phyloP scores from a whole-genome alignment of 2,888 invertebrate genomes.

The Drosophila barbarae region DNA sequence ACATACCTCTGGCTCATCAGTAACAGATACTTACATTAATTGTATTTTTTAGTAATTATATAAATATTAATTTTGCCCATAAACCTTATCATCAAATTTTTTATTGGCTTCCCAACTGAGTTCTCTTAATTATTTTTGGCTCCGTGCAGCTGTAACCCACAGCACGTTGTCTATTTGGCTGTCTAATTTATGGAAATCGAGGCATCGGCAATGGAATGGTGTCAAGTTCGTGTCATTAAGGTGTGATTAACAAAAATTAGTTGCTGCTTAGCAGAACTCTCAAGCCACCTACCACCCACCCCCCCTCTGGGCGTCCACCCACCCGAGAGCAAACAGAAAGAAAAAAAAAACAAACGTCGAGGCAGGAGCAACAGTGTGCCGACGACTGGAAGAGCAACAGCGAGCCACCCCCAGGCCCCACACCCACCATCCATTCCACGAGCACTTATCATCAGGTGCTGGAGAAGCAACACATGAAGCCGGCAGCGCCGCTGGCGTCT shows the following conservation, averaged over 20 bases:
- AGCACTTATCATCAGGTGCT: slow-evolving; percentile 48
- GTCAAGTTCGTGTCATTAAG: slow-evolving; percentile 73
- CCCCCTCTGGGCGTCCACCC: too few species aligned
- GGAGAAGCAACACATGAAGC: slow-evolving; percentile 67
- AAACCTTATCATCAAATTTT: too few species aligned
- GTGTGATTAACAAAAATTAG: slow-evolving; percentile 73
- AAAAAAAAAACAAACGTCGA: slow-evolving; percentile 8
- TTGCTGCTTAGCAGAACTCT: slow-evolving; percentile 61
- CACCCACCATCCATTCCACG: not conserved
- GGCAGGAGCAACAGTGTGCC: slow-evolving; percentile 54
- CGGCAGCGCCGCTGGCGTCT: slow-evolving; percentile 23
- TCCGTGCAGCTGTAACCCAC: slow-evolving; percentile 10
- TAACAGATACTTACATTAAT: too few species aligned
- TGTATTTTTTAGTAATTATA: not conserved
- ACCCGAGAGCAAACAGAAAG: not conserved
- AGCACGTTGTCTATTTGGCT: slow-evolving; percentile 44
- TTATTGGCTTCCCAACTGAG: too few species aligned
- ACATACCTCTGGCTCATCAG: too few species aligned
- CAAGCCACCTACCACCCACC: not conserved
- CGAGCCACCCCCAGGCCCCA: slow-evolving; percentile 8
- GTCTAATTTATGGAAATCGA: slow-evolving; percentile 53
- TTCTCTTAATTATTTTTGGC: not conserved
- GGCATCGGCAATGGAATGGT: slow-evolving; percentile 45
- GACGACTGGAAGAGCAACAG: slow-evolving; percentile 50
- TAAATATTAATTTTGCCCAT: not conserved